phyloP scores from a whole-genome alignment of 1,140 invertebrate species.

The Diachasma alloeum region DNA sequence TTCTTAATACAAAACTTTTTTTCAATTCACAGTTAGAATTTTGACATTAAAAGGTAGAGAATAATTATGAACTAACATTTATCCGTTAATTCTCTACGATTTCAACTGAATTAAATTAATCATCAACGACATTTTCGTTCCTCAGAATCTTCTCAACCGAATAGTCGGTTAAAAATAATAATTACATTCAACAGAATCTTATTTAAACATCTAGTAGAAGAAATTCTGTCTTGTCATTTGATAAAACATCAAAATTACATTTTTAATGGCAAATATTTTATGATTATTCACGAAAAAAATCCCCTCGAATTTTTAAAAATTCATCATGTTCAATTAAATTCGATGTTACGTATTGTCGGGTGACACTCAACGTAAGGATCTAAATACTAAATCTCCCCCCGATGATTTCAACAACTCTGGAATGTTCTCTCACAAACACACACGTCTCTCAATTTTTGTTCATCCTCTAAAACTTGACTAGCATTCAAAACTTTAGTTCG shows the following conservation, averaged over 20 bases:
- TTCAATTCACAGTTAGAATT: too few species aligned
- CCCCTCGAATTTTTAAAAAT: neutral
- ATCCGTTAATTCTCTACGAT: neutral
- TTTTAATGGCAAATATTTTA: slow-evolving; percentile 24
- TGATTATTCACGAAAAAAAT: slow-evolving; percentile 36
- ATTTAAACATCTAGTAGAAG: neutral
- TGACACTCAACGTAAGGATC: neutral
- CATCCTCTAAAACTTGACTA: slow-evolving; percentile 7
- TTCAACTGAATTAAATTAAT: neutral
- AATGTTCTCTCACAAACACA: slow-evolving; percentile 12
- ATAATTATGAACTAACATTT: neutral
- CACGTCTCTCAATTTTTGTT: neutral
- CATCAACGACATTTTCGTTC: too few species aligned
- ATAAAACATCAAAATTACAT: neutral
- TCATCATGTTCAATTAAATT: neutral
- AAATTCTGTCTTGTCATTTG: neutral
- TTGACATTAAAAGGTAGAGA: too few species aligned
- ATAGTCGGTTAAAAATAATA: too few species aligned
- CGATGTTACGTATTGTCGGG: neutral
- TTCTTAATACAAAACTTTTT: too few species aligned
- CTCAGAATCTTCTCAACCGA: too few species aligned
- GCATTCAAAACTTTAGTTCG: slow-evolving; percentile 36
- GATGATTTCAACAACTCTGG: slow-evolving; percentile 11
- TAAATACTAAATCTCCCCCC: slow-evolving; percentile 15
- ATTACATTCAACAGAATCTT: neutral